A percentile compares a stretch with the other conserved stretches of the same genome.
phyloP scores from a whole-genome alignment of 2,888 invertebrate species.

The Epirrhoe alternata region DNA sequence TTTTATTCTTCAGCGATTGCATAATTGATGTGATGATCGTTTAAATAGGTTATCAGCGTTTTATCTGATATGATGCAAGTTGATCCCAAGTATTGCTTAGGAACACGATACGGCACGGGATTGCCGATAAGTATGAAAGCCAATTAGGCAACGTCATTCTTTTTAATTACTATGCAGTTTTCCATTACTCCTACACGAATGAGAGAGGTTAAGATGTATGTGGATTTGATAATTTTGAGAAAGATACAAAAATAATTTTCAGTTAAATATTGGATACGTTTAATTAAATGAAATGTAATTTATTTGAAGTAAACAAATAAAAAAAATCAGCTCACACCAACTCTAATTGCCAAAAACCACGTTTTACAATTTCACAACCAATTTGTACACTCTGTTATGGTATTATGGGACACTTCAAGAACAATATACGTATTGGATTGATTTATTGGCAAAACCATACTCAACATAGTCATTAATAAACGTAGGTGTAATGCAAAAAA shows the following conservation, averaged over 20 bases:
- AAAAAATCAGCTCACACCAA: conserved; percentile 1
- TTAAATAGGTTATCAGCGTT: conserved; percentile 18
- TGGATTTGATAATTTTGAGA: too few species aligned
- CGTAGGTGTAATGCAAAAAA: conserved; percentile 29
- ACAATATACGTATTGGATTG: conserved; percentile 1
- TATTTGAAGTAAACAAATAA: neutral
- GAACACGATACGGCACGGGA: conserved; percentile 24
- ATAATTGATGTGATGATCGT: conserved; percentile 17
- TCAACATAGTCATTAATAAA: neutral
- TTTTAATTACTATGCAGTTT: neutral
- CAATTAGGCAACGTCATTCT: neutral
- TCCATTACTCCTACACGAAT: too few species aligned
- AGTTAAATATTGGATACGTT: neutral
- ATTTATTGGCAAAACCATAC: conserved; percentile 24
- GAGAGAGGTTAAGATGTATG: too few species aligned
- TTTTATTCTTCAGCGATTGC: conserved; percentile 11
- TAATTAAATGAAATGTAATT: neutral
- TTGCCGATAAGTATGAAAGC: conserved; percentile 9
- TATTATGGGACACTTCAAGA: conserved; percentile 7
- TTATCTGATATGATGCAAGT: conserved; percentile 14
- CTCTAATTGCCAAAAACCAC: conserved; percentile 16
- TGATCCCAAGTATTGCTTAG: conserved; percentile 5
- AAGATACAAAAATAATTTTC: neutral
- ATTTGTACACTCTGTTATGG: conserved; percentile 22
- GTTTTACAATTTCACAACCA: conserved; percentile 22